These are phyloP conservation scores for Acleris emargana DNA, from an alignment of 2,888 invertebrate genomes.

Conservation along the genomic window DNA sequence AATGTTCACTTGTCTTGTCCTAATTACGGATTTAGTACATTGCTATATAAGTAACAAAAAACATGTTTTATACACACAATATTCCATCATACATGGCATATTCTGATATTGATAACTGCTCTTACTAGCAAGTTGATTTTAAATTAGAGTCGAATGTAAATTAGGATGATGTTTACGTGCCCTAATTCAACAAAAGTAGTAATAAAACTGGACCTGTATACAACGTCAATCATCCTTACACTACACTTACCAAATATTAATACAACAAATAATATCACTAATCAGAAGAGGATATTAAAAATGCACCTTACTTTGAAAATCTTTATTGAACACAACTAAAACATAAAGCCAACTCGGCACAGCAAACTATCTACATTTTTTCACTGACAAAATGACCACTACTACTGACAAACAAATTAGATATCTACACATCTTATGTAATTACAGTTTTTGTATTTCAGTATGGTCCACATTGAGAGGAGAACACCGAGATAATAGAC, in stretches of 20 bases:
- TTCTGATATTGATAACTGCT: conserved; percentile 27
- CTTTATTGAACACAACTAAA: conserved; percentile 53
- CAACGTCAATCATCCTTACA: conserved; percentile 40
- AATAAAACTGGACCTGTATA: conserved; percentile 40
- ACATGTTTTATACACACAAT: neutral
- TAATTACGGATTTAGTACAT: neutral
- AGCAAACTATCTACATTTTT: neutral
- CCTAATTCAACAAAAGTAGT: conserved; percentile 44
- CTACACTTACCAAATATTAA: conserved; percentile 47
- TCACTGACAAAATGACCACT: conserved; percentile 31
- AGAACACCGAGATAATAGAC: conserved; percentile 19
- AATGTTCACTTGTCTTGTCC: neutral
- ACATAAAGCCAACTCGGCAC: neutral
- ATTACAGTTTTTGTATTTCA: conserved; percentile 10
- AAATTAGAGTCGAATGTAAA: too few relatives aligned
- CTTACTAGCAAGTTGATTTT: too few relatives aligned
- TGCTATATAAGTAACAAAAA: neutral
- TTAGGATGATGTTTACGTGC: conserved; percentile 52
- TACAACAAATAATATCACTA: conserved; percentile 36
- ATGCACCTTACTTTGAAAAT: conserved; percentile 55
- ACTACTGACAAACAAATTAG: conserved; percentile 37
- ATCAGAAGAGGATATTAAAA: conserved; percentile 52
- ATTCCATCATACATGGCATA: neutral
- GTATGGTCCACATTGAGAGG: conserved; percentile 15
- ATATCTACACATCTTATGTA: conserved; percentile 36